A percentile compares a stretch with the other conserved stretches of the same genome.
Conservation (phyloP, 2,113 vertebrate genomes). For the Peromyscus californicus region DNA sequence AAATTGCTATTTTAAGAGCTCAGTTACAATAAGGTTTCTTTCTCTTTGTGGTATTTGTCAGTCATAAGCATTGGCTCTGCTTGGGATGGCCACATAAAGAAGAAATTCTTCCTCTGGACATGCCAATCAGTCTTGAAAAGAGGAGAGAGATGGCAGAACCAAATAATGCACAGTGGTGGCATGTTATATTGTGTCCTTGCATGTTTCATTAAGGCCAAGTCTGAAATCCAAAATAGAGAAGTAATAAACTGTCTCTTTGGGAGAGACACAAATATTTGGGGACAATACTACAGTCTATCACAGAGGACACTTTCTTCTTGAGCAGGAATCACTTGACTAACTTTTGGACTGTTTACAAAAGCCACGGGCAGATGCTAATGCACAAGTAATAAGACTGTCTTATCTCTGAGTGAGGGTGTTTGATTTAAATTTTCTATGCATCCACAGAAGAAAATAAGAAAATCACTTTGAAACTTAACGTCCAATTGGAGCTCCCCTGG, state of each 20-base stretch:
- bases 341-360: constrained; percentile 41
- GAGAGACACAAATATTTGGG: constrained; percentile 22
- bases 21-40: constrained; percentile 2
- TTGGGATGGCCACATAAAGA: background rate
- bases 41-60: background rate
- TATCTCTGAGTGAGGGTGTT: constrained; percentile 21
- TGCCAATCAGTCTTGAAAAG: background rate
- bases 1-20: constrained; percentile 19
- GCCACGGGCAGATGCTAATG: background rate
- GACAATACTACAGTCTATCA: background rate
- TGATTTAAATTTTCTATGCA: constrained; percentile 39
- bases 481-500: background rate
- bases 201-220: constrained; percentile 38
- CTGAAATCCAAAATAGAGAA: background rate
- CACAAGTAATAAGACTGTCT: constrained; percentile 6
- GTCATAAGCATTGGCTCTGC: background rate
- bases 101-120: background rate
- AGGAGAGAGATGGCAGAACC: constrained; percentile 23
- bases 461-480: constrained; percentile 52
- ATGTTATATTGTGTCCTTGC: background rate
- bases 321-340: background rate
- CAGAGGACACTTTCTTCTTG: constrained; percentile 21
- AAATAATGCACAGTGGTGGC: background rate
- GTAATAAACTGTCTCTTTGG: background rate
- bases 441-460: constrained; percentile 23